These are phyloP conservation scores for Xenopus borealis DNA, from an alignment of 2,113 vertebrate species.

Conservation along the genomic window DNA sequence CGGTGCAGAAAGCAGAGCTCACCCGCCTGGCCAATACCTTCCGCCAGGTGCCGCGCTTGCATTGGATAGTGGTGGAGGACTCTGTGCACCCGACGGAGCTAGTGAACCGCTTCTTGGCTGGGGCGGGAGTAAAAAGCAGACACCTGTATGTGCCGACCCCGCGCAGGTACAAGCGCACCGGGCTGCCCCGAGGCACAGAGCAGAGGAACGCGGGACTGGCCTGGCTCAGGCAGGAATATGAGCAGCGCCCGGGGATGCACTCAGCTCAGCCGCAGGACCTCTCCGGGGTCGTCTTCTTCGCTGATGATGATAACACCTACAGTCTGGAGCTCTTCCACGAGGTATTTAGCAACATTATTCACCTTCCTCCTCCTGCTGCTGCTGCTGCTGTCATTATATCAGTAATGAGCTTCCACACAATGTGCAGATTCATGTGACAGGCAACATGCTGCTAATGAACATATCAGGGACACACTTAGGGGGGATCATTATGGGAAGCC, in stretches of 20 bases:
- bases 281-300: conserved; percentile 90
- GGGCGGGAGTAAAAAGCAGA: conserved; percentile 78
- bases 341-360: conserved; percentile 41
- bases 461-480: too few relatives aligned
- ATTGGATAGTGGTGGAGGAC: conserved; percentile 96
- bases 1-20: conserved; percentile 94
- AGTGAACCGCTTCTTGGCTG: conserved; percentile 82
- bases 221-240: conserved; percentile 83
- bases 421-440: too few relatives aligned
- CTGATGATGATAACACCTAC: conserved; percentile 98
- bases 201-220: conserved; percentile 89
- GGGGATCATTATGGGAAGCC: too few relatives aligned
- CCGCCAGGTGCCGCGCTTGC: conserved; percentile 88
- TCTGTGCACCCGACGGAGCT: conserved; percentile 79
- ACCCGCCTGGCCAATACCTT: conserved; percentile 90
- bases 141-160: conserved; percentile 90
- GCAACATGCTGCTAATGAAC: too few relatives aligned
- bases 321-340: conserved; percentile 96
- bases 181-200: conserved; percentile 91
- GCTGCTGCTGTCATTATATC: too few relatives aligned
- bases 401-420: too few relatives aligned
- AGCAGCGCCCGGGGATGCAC: too few relatives aligned
- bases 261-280: conserved; percentile 60
- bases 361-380: too few relatives aligned
- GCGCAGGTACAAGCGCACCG: conserved; percentile 87